Evolutionary conservation across 2,888 invertebrate species (phyloP), one percentile per base, ranked within the genome.

Genomic region (Acrobasis repandana): DNA sequence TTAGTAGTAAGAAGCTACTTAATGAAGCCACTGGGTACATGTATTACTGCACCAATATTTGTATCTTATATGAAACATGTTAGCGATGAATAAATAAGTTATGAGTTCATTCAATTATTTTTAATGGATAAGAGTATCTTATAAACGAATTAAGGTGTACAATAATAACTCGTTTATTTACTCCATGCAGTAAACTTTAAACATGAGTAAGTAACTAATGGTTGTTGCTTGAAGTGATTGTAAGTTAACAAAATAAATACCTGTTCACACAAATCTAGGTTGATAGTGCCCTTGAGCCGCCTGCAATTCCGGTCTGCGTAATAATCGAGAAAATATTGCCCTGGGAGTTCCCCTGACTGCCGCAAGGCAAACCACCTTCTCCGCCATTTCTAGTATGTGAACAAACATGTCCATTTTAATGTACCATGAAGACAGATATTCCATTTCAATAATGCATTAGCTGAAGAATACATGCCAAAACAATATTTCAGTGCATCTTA

Each of bases 201-300:
- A 28, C 28, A 28, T 28, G 28, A 28, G 28, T 28, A 6, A 6
- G 28, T 28, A 6, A 28, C 28, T 28, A 6, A 28, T 6, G 4
- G 28, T 28, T 28, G 28, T 28, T 28, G 28, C 28, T 28, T 28
- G 4, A 28, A 28, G 28, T 28, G 28, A 28, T 28, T 28, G 28
- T 28, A 28, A 5, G 28, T 28, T 28, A 28, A 28, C 28, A 28
- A 28, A 28, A 28, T 63, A 76, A 76, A 73, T 88, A 97, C 97
- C 94, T 98, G 98, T 91, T 98, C 98, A 88, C 98, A 98, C 84
- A 98, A 96, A 93, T 98, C 98, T 78, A 99, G 93, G 93, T 98
- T 97, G 77, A 99, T 97, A 65, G 95, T 94, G 77, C 97, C 97
- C 92, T 98, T 97, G 71, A 96, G 93, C 78, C 97, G 96, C 74